Base-by-base conservation (phyloP, 2,888 invertebrate genomes). In the Alloscopus bannaensis region DNA sequence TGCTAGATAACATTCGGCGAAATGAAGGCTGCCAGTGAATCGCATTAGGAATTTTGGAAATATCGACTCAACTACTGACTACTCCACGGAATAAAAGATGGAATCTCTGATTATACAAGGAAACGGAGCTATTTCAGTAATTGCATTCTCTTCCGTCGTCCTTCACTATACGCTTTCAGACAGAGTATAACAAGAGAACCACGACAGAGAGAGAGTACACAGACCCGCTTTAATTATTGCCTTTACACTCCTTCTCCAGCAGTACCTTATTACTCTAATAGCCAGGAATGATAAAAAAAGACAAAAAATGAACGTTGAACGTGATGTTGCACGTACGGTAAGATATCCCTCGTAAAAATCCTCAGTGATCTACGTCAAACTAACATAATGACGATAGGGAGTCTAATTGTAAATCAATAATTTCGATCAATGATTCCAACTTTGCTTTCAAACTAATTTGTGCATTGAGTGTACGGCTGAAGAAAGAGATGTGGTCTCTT, bases 371-470 rank as follows among this genome's bases (percentile, higher is more conserved):
- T 52, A 66, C 66, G 66, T 66, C 47, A 47, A n/a, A 13, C 18
- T 29, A 20, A n/a, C 22, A 31, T 64, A 47, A 47, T 47, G 42
- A 72, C 22, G 40, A 31, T 18, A 3, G 11, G 26, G 68, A 45
- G 36, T 50, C 60, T 75, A 76, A 76, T 76, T 76, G 76, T 66
- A 68, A 76, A 76, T 76, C 76, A 66, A 76, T 76, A 76, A 24
- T 31, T 75, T 70, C 70, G 70, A 70, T 70, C 70, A 52, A 64
- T 62, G 62, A 55, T 26, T 55, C 55, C 55, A 57, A 57, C 57
- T 57, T 57, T 57, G 57, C 31, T 57, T 31, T 57, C 57, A 29
- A 57, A 57, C 57, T 57, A 57, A 57, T 57, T 57, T 57, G 29
- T 31, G 24, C 55, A 55, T 47, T 47, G 47, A 6, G 47, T 36